Evolutionary conservation across 2,113 vertebrate genomes (phyloP), one percentile per base, ranked within the genome.

Genomic region (Dicaeum eximium): DNA sequence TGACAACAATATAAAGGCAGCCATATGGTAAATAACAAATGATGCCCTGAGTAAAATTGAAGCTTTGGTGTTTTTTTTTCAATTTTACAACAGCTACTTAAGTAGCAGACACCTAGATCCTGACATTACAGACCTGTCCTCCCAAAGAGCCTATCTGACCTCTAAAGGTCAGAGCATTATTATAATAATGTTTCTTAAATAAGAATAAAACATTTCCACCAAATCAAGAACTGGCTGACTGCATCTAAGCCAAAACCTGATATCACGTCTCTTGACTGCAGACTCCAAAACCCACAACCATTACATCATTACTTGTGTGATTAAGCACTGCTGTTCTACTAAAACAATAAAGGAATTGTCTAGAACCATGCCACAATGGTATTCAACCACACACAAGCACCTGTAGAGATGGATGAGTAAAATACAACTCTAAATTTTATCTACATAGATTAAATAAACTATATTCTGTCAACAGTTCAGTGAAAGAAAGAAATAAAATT

Each of bases 241-340:
- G 85, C 30, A 73, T 51, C 45, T 60, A 38, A 88, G 67, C 54
- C 90, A 95, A 75, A 90, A 75, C 25, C n/a, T 58, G 71, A 28
- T 40, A 45, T 51, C 66, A 77, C 57, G 61, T 80, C 81, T 91
- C 62, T 81, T 57, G 35, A 47, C 51, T 75, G 35, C 38, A 31
- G 90, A 28, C 33, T 85, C 71, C 62, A 77, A 88, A 86, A 13
- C 54, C 22, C 66, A 73, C 85, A 88, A 80, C 21, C 27, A 85
- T 90, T 80, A 90, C 92, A 75, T 94, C 84, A 96, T n/a, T 64
- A 75, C 65, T 84, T 65, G 42, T 82, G 64, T 33, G 53, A 90
- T 82, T 58, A 60, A 90, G 48, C 35, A 51, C 64, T 50, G 72
- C 18, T 94, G 44, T 86, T 71, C 56, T 56, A n/a, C 27, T 78